Evolutionary conservation across 1,140 invertebrate genomes (phyloP).

Genomic region (Daktulosphaira vitifoliae): DNA sequence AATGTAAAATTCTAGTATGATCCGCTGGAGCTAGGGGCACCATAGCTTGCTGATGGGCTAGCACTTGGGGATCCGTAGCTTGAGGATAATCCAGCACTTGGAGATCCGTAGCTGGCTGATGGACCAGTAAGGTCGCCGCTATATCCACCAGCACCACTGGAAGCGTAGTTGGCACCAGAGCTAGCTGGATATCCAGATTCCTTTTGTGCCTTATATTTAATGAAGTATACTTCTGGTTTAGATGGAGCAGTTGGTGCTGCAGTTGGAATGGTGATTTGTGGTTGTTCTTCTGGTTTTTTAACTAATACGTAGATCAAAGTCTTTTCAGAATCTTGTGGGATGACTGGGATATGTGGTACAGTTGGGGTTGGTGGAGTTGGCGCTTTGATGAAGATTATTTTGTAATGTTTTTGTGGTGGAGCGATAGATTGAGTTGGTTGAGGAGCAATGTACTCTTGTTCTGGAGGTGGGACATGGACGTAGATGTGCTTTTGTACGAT

Average conservation of each 20-base stretch:
- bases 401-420: conserved; percentile 72
- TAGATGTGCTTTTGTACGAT: conserved; percentile 70
- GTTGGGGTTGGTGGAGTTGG: conserved; percentile 62
- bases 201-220: conserved; percentile 73
- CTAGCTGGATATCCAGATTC: conserved; percentile 45
- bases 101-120: conserved; percentile 39
- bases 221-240: conserved; percentile 81
- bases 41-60: conserved; percentile 26
- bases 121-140: conserved; percentile 41
- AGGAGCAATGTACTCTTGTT: conserved; percentile 52
- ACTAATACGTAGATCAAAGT: conserved; percentile 82
- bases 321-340: conserved; percentile 75
- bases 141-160: conserved; percentile 43
- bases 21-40: conserved; percentile 35
- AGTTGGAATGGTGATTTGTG: conserved; percentile 64
- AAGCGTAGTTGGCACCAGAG: conserved; percentile 43
- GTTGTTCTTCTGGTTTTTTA: conserved; percentile 71
- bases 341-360: conserved; percentile 60
- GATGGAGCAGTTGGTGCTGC: conserved; percentile 65
- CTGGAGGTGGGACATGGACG: conserved; percentile 70
- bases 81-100: conserved; percentile 2
- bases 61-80: conserved; percentile 25
- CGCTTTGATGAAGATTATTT: conserved; percentile 83
- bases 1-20: conserved; percentile 37
- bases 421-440: conserved; percentile 49